Percentiles rank a stretch among this genome's conserved stretches.
Evolutionary conservation across 2,113 vertebrate species (phyloP).

Genomic region (Natator depressus): DNA sequence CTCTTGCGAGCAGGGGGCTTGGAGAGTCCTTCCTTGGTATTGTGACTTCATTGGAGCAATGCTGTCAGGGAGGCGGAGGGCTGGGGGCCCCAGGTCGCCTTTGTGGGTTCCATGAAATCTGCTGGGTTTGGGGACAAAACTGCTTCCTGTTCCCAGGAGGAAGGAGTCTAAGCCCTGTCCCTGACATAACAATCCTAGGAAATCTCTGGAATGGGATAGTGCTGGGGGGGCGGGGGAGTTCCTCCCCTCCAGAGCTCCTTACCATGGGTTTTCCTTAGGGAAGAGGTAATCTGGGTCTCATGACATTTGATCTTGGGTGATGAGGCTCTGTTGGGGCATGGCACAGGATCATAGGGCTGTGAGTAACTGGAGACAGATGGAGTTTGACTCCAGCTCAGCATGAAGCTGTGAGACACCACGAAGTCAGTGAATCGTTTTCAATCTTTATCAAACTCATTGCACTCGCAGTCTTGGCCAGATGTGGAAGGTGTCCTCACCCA

Average conservation of each 20-base stretch:
- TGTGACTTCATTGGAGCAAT: fast-evolving
- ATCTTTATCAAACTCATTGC: not conserved
- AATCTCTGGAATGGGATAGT: not conserved
- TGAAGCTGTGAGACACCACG: not conserved
- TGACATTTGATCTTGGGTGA: fast-evolving
- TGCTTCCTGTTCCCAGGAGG: fast-evolving
- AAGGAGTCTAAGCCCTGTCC: not conserved
- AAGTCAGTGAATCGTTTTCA: not conserved
- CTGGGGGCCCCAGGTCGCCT: not conserved
- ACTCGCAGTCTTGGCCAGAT: not conserved
- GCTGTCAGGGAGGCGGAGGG: fast-evolving
- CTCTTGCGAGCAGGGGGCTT: not conserved
- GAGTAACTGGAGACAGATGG: not conserved
- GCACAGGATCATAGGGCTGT: not conserved
- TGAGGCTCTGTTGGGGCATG: not conserved
- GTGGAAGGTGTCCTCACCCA: not conserved
- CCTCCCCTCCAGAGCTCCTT: not conserved
- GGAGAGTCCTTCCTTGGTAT: not conserved
- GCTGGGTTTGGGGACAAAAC: not conserved
- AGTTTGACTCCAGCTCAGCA: not conserved
- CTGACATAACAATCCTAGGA: not conserved
- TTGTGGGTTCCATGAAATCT: fast-evolving
- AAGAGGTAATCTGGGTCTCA: not conserved
- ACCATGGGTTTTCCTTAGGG: not conserved
- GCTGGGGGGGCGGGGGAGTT: not conserved